phyloP scores from a whole-genome alignment of 2,797 vertebrate genomes.

The Manis javanica region DNA sequence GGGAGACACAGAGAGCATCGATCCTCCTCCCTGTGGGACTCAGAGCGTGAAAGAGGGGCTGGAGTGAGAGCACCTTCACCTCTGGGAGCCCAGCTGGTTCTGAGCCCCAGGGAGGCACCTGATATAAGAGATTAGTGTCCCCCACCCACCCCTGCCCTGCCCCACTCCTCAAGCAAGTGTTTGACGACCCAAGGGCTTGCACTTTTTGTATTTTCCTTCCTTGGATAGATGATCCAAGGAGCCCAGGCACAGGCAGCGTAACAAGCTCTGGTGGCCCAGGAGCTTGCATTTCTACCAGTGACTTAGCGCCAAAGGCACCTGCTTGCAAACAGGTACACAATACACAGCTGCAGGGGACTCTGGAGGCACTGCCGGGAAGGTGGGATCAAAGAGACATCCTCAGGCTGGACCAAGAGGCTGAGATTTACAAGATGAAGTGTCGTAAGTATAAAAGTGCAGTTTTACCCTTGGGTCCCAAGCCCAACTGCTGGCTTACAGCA shows the following conservation, averaged over 20 bases:
- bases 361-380: background rate
- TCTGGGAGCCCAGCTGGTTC: background rate
- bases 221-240: background rate
- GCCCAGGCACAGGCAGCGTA: background rate
- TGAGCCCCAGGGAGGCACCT: background rate
- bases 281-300: background rate
- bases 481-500: background rate
- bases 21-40: conserved; percentile 66
- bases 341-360: background rate
- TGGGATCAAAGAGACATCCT: background rate
- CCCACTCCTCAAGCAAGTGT: background rate
- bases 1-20: conserved; percentile 72
- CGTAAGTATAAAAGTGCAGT: background rate
- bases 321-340: background rate
- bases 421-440: background rate
- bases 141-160: rapidly evolving
- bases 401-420: background rate
- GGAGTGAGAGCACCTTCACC: background rate
- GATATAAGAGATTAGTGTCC: background rate
- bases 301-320: background rate
- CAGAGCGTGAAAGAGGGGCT: background rate
- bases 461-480: background rate
- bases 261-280: background rate
- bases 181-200: background rate
- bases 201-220: background rate